A percentile compares a stretch with the other conserved stretches of the same genome.
phyloP scores from a whole-genome alignment of 2,797 vertebrate genomes.

The Falco peregrinus region DNA sequence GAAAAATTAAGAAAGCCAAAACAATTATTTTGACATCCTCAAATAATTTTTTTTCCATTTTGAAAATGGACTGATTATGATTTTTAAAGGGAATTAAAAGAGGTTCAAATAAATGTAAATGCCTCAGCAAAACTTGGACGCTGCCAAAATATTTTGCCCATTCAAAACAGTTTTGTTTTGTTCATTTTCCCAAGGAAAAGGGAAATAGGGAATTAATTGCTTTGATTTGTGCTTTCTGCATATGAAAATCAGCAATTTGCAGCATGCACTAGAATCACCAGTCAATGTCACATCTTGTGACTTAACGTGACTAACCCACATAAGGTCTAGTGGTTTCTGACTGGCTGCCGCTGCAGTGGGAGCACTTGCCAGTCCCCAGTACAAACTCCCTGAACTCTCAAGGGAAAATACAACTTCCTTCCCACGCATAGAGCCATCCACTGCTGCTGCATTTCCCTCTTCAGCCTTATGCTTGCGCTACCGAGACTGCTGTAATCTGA shows the following conservation, averaged over 20 bases:
- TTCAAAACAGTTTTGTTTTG: background rate
- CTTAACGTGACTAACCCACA: slow-evolving; percentile 6
- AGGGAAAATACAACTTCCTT: background rate
- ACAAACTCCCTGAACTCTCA: background rate
- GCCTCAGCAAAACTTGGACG: background rate
- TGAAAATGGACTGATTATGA: background rate
- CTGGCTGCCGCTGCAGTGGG: background rate
- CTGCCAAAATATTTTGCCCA: background rate
- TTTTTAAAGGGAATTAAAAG: background rate
- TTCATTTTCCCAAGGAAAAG: background rate
- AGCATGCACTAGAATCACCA: background rate
- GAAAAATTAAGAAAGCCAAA: background rate
- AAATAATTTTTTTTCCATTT: background rate
- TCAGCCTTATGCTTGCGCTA: background rate
- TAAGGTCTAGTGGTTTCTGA: background rate
- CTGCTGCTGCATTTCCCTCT: background rate
- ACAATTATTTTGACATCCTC: background rate
- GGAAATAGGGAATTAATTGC: background rate
- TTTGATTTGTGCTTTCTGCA: background rate
- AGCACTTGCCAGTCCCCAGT: background rate
- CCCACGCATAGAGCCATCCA: background rate
- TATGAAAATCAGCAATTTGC: background rate
- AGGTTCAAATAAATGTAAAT: background rate
- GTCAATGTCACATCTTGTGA: slow-evolving; percentile 30
- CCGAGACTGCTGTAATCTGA: background rate